Base-by-base conservation (phyloP, 2,888 invertebrate genomes). In the Shargacucullia verbasci region DNA sequence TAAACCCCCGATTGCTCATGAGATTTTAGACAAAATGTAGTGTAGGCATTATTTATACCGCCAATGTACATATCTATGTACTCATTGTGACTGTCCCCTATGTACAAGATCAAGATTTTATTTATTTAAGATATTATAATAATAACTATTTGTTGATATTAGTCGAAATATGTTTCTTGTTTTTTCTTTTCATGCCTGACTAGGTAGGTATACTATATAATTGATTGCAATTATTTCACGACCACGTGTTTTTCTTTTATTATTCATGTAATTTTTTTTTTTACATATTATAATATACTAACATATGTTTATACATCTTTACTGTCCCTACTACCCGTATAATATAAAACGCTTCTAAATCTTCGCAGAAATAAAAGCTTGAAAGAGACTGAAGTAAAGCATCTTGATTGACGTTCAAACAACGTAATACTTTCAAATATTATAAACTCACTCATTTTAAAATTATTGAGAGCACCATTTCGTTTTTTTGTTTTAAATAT, bases 381-480 rank as follows among this genome's bases (percentile, higher is more conserved):
- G 50, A 64, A 59, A 58, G 59, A 58, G 76, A 76, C 73, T 73
- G 73, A 74, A 62, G 59, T 62, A 57, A 72, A 72, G 69, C 73
- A 75, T 73, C 69, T 44, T 43, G 41, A 46, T 45, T 47, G 29
- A 29, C 9, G 29, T 29, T 29, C 29, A 29, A 29, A 6, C 29
- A 29, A 29, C 2, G 9, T 29, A 29, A 68, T 59, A 56, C 43
- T 70, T 68, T 50, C 9, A 59, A 62, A 69, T 57, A 70, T 29
- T 70, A 65, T 72, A 77, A 73, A 74, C 69, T 81, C 87, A 89
- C 88, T 67, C 80, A 83, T 79, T 83, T 82, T 86, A 81, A 73
- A 70, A 81, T 84, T 83, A 79, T 86, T 84, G 79, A 78, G 66
- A 76, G 91, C 92, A 92, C 92, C 62, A 77, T 84, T 85, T 65